phyloP scores from a whole-genome alignment of 2,888 invertebrate species.

The Agrotis exclamationis region DNA sequence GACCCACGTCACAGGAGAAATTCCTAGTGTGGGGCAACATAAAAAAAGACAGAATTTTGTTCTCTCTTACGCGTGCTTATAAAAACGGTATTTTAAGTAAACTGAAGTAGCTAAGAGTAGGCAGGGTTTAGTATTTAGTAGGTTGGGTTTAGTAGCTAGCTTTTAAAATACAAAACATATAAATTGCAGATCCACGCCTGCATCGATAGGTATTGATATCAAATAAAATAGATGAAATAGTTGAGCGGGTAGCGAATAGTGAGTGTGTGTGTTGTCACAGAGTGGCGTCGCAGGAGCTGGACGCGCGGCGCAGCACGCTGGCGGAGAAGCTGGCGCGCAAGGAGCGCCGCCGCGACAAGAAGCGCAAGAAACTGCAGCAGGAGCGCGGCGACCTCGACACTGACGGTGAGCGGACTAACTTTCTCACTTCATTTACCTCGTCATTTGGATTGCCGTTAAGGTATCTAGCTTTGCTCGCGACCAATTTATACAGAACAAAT shows the following conservation, averaged over 20 bases:
- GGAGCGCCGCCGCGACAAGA: slow-evolving; percentile 94
- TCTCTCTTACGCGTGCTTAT: not conserved
- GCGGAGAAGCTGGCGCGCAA: slow-evolving; percentile 94
- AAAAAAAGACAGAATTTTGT: too few species aligned
- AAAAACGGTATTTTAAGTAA: too few species aligned
- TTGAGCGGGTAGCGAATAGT: not conserved
- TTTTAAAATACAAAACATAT: not conserved
- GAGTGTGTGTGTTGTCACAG: slow-evolving; percentile 64
- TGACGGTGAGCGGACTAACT: slow-evolving; percentile 31
- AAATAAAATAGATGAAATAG: not conserved
- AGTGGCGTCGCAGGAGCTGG: slow-evolving; percentile 91
- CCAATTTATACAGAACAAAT: too few species aligned
- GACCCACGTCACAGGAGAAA: too few species aligned
- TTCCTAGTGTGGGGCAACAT: too few species aligned
- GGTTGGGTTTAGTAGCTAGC: not conserved
- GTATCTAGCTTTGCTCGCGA: too few species aligned
- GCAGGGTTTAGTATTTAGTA: too few species aligned
- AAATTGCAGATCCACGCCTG: not conserved
- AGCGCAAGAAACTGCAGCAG: slow-evolving; percentile 92
- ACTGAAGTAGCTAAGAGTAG: too few species aligned
- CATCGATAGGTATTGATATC: not conserved
- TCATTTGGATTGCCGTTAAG: too few species aligned
- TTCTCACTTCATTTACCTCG: not conserved
- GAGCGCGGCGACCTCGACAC: slow-evolving; percentile 67
- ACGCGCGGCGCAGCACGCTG: slow-evolving; percentile 93